Percentiles rank a stretch among this genome's conserved stretches.
Conservation (phyloP, 2,888 invertebrate genomes). For the Dicycla oo region DNA sequence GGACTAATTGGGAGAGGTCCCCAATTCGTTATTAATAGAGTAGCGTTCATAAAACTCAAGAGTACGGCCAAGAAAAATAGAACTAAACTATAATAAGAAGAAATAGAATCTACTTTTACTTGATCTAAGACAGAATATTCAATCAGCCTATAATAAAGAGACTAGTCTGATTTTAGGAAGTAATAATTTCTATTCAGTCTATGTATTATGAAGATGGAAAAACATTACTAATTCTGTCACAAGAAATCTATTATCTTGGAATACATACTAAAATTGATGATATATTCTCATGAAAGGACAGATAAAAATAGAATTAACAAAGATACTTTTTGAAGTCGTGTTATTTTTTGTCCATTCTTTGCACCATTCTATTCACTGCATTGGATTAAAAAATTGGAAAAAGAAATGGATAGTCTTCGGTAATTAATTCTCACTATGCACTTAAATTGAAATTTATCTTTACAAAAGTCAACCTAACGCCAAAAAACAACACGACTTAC, state of each 20-base stretch:
- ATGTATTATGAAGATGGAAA: slow-evolving; percentile 54
- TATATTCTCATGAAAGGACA: slow-evolving; percentile 17
- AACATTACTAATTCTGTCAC: slow-evolving; percentile 53
- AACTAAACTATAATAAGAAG: slow-evolving; percentile 61
- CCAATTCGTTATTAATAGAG: neutral
- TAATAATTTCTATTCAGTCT: slow-evolving; percentile 63
- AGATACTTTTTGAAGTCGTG: slow-evolving; percentile 22
- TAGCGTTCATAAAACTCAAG: slow-evolving; percentile 45
- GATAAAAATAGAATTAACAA: neutral
- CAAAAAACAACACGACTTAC: slow-evolving; percentile 59
- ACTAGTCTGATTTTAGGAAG: slow-evolving; percentile 51
- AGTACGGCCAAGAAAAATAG: slow-evolving; percentile 54
- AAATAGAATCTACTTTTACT: slow-evolving; percentile 57
- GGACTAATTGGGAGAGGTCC: neutral
- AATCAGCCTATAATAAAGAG: slow-evolving; percentile 53
- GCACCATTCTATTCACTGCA: neutral
- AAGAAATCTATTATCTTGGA: slow-evolving; percentile 47
- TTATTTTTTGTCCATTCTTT: slow-evolving; percentile 20
- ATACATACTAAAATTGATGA: slow-evolving; percentile 46
- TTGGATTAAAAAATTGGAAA: neutral
- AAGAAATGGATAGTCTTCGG: neutral
- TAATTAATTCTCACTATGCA: neutral
- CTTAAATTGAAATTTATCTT: neutral
- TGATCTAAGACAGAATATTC: slow-evolving; percentile 58
- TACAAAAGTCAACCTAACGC: neutral